A percentile compares a stretch with the other conserved stretches of the same genome.
phyloP scores from a whole-genome alignment of 1,140 invertebrate genomes.

The Brachionus paranguensis region DNA sequence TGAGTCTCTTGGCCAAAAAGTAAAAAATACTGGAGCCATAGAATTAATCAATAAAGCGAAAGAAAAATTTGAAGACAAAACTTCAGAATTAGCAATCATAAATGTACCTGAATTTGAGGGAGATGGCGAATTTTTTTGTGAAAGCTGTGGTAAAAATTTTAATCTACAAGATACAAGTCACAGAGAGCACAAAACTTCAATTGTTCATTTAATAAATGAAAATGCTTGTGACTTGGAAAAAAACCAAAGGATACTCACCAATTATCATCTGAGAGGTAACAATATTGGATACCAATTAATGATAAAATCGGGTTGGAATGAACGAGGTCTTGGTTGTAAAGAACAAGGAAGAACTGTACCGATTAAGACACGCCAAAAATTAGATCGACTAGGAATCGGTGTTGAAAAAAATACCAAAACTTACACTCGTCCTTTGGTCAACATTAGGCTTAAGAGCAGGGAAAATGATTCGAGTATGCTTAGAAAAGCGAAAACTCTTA shows the following conservation, averaged over 20 bases:
- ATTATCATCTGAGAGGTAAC: background rate
- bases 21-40: background rate
- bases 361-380: slow-evolving; percentile 5
- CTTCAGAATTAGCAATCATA: background rate
- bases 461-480: background rate
- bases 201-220: slow-evolving; percentile 22
- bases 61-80: background rate
- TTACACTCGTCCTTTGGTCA: background rate
- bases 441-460: background rate
- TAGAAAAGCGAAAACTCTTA: background rate
- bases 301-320: slow-evolving; percentile 39
- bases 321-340: slow-evolving; percentile 23
- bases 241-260: background rate
- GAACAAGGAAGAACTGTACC: slow-evolving; percentile 37
- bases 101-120: background rate
- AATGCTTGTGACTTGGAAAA: background rate
- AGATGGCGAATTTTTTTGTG: background rate
- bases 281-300: slow-evolving; percentile 39
- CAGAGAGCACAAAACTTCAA: background rate
- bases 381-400: slow-evolving; percentile 34
- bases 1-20: background rate
- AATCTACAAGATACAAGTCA: background rate
- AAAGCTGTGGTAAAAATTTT: slow-evolving; percentile 20
- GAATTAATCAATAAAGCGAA: background rate
- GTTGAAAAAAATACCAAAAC: background rate